Conservation (phyloP, 2,888 invertebrate species). For the Scaeva pyrastri region DNA sequence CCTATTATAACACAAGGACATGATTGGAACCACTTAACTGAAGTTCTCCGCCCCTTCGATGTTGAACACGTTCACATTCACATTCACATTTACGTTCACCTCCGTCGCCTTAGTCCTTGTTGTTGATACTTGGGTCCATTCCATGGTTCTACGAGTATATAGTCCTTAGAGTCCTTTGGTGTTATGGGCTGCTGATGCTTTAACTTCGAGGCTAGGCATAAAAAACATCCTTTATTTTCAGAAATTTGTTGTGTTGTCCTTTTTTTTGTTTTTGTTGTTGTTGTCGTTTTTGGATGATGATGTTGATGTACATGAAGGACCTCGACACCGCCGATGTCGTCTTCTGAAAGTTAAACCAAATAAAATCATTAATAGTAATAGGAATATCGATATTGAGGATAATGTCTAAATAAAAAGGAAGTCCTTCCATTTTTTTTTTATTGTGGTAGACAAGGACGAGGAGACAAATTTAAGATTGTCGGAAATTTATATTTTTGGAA, state of each 20-base stretch:
- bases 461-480: constrained; percentile 33
- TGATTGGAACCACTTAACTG: constrained; percentile 75
- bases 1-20: constrained; percentile 75
- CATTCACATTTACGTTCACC: too few species aligned
- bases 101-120: constrained; percentile 11
- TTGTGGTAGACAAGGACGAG: background rate
- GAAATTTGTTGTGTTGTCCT: constrained; percentile 48
- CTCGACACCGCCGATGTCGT: constrained; percentile 14
- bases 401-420: constrained; percentile 72
- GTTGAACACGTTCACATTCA: constrained; percentile 73
- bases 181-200: constrained; percentile 25
- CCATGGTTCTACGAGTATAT: too few species aligned
- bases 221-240: constrained; percentile 50
- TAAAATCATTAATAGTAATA: constrained; percentile 74
- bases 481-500: constrained; percentile 40
- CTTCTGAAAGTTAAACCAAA: constrained; percentile 69
- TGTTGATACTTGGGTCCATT: background rate
- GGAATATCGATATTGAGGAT: constrained; percentile 72
- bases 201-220: constrained; percentile 4
- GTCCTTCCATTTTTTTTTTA: constrained; percentile 30
- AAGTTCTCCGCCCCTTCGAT: constrained; percentile 73
- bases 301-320: constrained; percentile 24
- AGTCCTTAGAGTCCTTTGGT: constrained; percentile 28
- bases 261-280: constrained; percentile 35
- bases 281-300: constrained; percentile 2